Base-by-base conservation (phyloP, 1,140 invertebrate species). In the silkworm (Bombyx mori) region DNA sequence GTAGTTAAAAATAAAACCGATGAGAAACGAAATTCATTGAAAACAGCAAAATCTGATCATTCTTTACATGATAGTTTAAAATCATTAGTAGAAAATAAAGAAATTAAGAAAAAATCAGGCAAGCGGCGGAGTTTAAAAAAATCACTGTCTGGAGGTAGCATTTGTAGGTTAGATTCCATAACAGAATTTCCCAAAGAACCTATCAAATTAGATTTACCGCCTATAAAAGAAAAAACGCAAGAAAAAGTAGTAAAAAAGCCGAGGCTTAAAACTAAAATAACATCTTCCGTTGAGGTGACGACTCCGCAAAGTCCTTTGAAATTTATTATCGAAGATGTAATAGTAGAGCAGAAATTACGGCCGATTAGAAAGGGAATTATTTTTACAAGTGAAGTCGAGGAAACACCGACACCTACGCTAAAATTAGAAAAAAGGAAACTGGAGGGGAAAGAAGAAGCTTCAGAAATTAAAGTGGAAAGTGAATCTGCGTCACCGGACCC, bases 261-360 rank as follows among this genome's bases (percentile, higher is more conserved):
- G 10, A 89, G 88, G 75, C 76, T 76, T 8, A 90, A 88, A 80
- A 72, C 84, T 8, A 88, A 88, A 71, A 90, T 90, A 57, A 89
- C 89, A 6, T 78, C 81, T 9, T 82, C 77, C 4, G 88, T 90
- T 5, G 88, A 88, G 62, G 71, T 89, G 42, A 79, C 82, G 35
- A 67, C 86, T 50, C 71, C 75, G 22, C 63, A 77, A 42, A 84
- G 79, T 63, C 75, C 82, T 3, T 77, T 90, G 42, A 90, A 90
- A 78, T 82, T 88, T 60, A 74, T 86, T 56, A 79, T 90, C 46
- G 89, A 90, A 66, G 83, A 90, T 68, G 77, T 90, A 42, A 83
- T 85, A 45, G 80, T 91, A 43, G 86, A 90, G 66, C 87, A 90
- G 79, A 85, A 78, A 63, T 57, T 59, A 43, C 56, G 61, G 44